Evolutionary conservation across 2,888 invertebrate species (phyloP), one percentile per base, ranked within the genome.

Genomic region (Drosophila robusta): DNA sequence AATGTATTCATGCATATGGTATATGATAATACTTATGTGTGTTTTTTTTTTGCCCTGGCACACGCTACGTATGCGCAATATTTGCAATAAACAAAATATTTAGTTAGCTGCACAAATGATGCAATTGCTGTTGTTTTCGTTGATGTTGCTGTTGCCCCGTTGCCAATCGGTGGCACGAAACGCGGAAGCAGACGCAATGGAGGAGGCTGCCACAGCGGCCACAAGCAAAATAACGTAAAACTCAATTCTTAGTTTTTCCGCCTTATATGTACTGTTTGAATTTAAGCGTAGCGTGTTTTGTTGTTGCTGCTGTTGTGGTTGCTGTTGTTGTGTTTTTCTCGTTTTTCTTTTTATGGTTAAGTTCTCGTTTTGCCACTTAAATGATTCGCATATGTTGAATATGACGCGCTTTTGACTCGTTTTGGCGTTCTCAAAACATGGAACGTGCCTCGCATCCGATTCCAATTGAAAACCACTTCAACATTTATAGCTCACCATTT

Each of bases 61-160:
- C 49, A 82, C 86, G 80, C 73, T 66, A 54, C 86, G 80, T 81
- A 87, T 81, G 75, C 61, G 72, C 75, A 68, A 84, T 87, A 81
- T 72, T 83, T 65, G 12, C 24, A 62, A 70, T 67, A 62, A 39
- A 62, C 62, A 54, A 42, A 58, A 64, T 42, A 38, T 66, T 71
- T 36, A 66, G 61, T 32, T 49, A 45, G 66, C 51, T 69, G 69
- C 66, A 60, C 72, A 66, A 76, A 85, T 75, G 73, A 87, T 85
- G 87, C 75, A 85, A 87, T 71, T 82, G 47, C 56, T 60, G 55
- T 50, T 44, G 61, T 16, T 58, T 26, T 49, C 61, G 45, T 24
- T 50, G 38, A 29, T 52, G 60, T 16, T 67, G 52, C 29, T 45
- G 51, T 34, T 66, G 49, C 32, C 60, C 42, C 32, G 60, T 18